These are phyloP conservation scores for Yponomeuta plumbellus DNA, from an alignment of 2,888 invertebrate species.

Conservation along the genomic window DNA sequence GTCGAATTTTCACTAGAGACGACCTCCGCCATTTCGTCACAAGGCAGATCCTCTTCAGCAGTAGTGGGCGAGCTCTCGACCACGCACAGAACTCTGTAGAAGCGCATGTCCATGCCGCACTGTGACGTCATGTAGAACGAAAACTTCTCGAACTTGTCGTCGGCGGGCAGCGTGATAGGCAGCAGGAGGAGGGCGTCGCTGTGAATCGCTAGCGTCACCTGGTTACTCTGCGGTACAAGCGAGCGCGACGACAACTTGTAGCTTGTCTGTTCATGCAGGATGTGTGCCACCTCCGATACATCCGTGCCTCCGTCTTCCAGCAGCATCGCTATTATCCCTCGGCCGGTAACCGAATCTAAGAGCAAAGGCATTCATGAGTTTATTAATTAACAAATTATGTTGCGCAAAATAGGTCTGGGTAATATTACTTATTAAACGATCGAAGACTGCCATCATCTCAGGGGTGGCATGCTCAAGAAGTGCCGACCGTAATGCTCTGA, in stretches of 20 bases:
- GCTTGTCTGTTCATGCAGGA: slow-evolving; percentile 43
- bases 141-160: slow-evolving; percentile 51
- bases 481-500: slow-evolving; percentile 55
- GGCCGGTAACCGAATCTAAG: slow-evolving; percentile 56
- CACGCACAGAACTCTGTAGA: slow-evolving; percentile 31
- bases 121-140: slow-evolving; percentile 58
- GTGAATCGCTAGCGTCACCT: slow-evolving; percentile 45
- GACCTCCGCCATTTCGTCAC: background rate
- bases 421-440: slow-evolving; percentile 51
- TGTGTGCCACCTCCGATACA: slow-evolving; percentile 54
- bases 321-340: slow-evolving; percentile 53
- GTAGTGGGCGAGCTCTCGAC: background rate
- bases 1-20: background rate
- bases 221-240: slow-evolving; percentile 28
- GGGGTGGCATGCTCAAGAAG: slow-evolving; percentile 56
- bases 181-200: slow-evolving; percentile 41
- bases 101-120: slow-evolving; percentile 64
- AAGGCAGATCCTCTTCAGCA: background rate
- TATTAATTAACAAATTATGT: background rate
- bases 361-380: slow-evolving; percentile 21
- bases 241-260: slow-evolving; percentile 48
- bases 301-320: slow-evolving; percentile 56
- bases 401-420: background rate
- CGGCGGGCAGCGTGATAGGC: slow-evolving; percentile 45
- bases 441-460: slow-evolving; percentile 57